phyloP scores from a whole-genome alignment of 2,888 invertebrate species.

The Tupiocoris notatus region DNA sequence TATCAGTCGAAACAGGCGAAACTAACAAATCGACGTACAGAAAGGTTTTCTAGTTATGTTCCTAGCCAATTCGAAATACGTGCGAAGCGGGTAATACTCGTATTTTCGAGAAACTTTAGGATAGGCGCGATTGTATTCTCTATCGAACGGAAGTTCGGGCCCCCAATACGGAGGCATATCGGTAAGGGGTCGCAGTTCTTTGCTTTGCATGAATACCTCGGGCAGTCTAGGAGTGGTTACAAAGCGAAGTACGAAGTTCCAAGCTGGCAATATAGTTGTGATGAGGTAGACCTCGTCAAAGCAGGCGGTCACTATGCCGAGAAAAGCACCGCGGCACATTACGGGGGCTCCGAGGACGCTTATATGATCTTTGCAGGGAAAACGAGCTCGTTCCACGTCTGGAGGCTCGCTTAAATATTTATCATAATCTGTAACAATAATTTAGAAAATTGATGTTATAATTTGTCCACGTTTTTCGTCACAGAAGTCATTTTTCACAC shows the following conservation, averaged over 20 bases:
- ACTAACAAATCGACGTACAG: too few species aligned
- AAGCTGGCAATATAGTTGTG: background rate
- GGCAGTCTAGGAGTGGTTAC: background rate
- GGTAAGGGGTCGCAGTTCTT: background rate
- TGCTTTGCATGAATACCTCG: background rate
- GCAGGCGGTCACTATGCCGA: background rate
- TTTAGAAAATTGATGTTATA: too few species aligned
- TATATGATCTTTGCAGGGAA: background rate
- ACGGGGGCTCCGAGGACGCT: background rate
- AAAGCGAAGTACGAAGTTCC: background rate
- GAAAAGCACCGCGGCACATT: background rate
- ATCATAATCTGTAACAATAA: too few species aligned
- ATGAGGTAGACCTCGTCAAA: background rate
- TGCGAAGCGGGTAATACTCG: too few species aligned
- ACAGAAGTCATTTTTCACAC: too few species aligned
- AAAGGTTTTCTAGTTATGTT: too few species aligned
- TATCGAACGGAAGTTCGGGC: background rate
- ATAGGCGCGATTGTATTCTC: background rate
- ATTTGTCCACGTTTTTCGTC: too few species aligned
- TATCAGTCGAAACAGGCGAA: too few species aligned
- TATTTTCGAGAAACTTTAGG: too few species aligned
- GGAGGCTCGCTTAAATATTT: too few species aligned
- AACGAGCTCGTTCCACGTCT: too few species aligned
- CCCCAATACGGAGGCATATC: background rate
- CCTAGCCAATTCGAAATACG: too few species aligned